Conservation (phyloP, 2,888 invertebrate genomes). For the Cotesia congregata region DNA sequence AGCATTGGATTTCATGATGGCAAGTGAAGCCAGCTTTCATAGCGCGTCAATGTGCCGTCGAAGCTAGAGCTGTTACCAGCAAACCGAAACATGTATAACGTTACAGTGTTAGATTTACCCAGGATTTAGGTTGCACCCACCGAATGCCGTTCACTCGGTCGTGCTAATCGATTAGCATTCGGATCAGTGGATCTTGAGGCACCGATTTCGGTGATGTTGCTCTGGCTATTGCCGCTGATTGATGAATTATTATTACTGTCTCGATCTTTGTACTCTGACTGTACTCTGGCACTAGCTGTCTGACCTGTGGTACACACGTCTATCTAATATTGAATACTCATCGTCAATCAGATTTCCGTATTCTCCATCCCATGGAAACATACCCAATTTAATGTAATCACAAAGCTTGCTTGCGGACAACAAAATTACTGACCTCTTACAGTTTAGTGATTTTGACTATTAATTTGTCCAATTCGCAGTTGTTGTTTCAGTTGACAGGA, state of each 20-base stretch:
- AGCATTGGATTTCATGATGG: background rate
- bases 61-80: background rate
- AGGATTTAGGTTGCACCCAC: slow-evolving; percentile 19
- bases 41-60: background rate
- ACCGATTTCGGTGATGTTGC: slow-evolving; percentile 15
- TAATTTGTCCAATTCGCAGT: too few relatives aligned
- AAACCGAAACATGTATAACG: background rate
- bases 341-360: background rate
- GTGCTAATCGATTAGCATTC: slow-evolving; percentile 30
- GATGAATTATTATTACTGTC: slow-evolving; percentile 15
- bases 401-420: background rate
- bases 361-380: background rate
- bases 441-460: too few relatives aligned
- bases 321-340: background rate
- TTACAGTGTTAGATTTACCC: background rate
- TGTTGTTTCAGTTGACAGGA: too few relatives aligned
- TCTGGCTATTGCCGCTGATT: slow-evolving; percentile 21
- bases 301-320: background rate
- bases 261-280: background rate
- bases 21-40: background rate
- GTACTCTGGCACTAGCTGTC: background rate
- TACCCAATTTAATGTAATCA: background rate
- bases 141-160: slow-evolving; percentile 19
- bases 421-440: background rate
- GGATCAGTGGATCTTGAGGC: slow-evolving; percentile 37